phyloP scores from a whole-genome alignment of 2,113 vertebrate species.

The Machaerirhynchus nigripectus region DNA sequence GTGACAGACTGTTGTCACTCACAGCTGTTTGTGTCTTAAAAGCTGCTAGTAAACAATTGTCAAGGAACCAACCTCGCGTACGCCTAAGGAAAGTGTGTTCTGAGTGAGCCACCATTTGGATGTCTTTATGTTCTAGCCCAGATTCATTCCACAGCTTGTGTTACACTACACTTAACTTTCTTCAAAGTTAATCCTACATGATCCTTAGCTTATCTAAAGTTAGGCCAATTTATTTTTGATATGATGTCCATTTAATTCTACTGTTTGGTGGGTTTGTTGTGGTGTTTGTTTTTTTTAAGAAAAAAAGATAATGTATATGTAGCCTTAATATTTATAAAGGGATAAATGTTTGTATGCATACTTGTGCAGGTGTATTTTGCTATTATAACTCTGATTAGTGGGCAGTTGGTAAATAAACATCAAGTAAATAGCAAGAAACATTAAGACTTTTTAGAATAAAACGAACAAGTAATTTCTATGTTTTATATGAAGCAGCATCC shows the following conservation, averaged over 20 bases:
- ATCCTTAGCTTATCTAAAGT: background rate
- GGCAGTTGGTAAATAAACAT: background rate
- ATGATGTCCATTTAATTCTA: background rate
- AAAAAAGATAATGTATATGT: background rate
- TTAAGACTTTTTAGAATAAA: background rate
- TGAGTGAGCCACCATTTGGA: conserved; percentile 51
- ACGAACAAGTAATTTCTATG: background rate
- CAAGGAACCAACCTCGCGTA: conserved; percentile 45
- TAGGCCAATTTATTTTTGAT: background rate
- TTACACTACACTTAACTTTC: conserved; percentile 45
- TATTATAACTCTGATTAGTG: background rate
- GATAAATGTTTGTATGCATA: background rate
- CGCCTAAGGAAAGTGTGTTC: conserved; percentile 43
- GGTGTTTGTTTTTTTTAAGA: background rate
- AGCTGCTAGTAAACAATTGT: conserved; percentile 67
- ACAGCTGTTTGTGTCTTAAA: conserved; percentile 66
- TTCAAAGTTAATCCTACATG: conserved; percentile 34
- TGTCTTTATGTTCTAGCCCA: conserved; percentile 63
- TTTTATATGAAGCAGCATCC: background rate
- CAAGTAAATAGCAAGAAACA: background rate
- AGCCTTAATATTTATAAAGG: background rate
- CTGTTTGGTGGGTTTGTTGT: background rate
- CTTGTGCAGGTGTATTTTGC: background rate
- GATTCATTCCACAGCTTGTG: conserved; percentile 58
- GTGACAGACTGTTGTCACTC: conserved; percentile 68